Base-by-base conservation (phyloP, 2,113 vertebrate species). In the Penelope pileata region DNA sequence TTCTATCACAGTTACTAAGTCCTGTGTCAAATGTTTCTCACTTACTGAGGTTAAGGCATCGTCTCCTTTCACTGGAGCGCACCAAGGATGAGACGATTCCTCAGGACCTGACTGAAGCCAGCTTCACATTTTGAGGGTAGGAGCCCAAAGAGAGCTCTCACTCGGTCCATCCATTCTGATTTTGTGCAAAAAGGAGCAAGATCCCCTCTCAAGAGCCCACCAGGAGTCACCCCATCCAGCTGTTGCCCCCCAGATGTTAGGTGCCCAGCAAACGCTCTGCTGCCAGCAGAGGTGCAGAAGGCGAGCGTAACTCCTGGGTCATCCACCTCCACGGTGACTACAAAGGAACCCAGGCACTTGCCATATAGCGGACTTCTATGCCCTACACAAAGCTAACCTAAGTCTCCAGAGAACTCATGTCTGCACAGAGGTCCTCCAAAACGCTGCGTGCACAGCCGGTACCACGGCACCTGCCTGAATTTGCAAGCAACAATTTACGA, bases 401-500 rank as follows among this genome's bases (percentile, higher is more conserved):
- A n/a, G 21, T 16, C 38, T 19, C 19, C 12, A 67, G 7, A 89
- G 36, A 14, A 80, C 32, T 17, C 24, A 2, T 0, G 8, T 51
- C 62, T 69, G 29, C 23, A 29, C 73, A 48, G 78, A 66, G 17
- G 5, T 38, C 67, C 63, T 80, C 67, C 67, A 42, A 66, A 85
- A 62, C 0, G 2, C 8, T 1, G 45, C 16, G 0, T 59, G 82
- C 62, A n/a, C 27, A 83, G 69, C 32, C 1, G 1, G 53, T 24
- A 2, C 7, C 18, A 38, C 16, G 17, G 68, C 78, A 68, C 62
- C 58, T 50, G 69, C 81, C 62, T 69, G 56, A 80, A 67, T 27
- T 60, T 68, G 67, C 81, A 77, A 87, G 75, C 23, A 66, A 47
- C 1, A 6, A 48, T 74, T 87, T 63, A 48, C 8, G 21, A 75